Conservation (phyloP, 1,140 invertebrate species). For the Drosophila jambulina region DNA sequence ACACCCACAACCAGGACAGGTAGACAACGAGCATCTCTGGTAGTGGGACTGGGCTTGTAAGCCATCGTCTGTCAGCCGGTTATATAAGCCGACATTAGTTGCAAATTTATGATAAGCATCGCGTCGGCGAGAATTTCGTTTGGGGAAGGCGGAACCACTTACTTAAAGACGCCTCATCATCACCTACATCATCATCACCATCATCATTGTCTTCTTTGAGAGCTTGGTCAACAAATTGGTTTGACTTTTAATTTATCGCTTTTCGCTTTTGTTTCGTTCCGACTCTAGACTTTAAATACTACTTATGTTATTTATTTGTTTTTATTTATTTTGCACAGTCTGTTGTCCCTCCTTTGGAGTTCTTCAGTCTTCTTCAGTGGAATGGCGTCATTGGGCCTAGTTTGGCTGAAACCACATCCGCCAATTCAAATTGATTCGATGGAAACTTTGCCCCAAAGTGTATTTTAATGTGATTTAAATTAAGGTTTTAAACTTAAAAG, state of each 20-base stretch:
- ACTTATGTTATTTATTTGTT: constrained; percentile 8
- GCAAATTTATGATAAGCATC: constrained; percentile 64
- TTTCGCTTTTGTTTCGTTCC: constrained; percentile 30
- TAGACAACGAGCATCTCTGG: constrained; percentile 19
- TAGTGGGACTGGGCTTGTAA: constrained; percentile 10
- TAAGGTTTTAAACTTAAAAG: background rate
- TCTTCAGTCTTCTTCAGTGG: background rate
- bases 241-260: constrained; percentile 44
- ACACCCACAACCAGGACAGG: constrained; percentile 25
- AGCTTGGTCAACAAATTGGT: constrained; percentile 45
- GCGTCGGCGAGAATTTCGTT: constrained; percentile 47
- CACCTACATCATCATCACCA: background rate
- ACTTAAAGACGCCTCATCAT: constrained; percentile 45
- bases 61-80: constrained; percentile 30
- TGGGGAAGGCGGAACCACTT: constrained; percentile 55
- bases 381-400: constrained; percentile 36
- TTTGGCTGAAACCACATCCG: background rate
- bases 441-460: background rate
- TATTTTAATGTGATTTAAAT: background rate
- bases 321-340: background rate
- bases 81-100: constrained; percentile 69
- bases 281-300: constrained; percentile 3
- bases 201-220: constrained; percentile 15
- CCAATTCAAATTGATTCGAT: background rate
- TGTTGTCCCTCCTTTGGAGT: constrained; percentile 2